Base-by-base conservation (phyloP, 2,113 vertebrate species). In the Dinomys branickii region DNA sequence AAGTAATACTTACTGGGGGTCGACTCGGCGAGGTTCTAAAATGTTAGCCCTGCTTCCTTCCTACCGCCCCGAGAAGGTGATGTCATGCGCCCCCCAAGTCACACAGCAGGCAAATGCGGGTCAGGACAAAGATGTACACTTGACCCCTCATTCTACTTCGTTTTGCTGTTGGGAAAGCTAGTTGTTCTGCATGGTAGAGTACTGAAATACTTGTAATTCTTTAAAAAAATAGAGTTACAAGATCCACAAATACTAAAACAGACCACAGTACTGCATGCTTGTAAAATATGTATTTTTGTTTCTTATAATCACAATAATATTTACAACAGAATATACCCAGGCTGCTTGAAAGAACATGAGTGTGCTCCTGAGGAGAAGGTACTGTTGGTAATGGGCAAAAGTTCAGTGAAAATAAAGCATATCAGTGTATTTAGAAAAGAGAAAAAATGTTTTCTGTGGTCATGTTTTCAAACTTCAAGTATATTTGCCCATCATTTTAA, bases 401-500 rank as follows among this genome's bases (percentile, higher is more conserved):
- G 95, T 98, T 98, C 98, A 98, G 90, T 87, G 97, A 98, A 97
- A 98, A 97, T 97, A 97, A 97, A 98, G 22, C 33, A 59, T 97
- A 97, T 98, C 88, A 10, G 33, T 30, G 12, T 92, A 20, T 97
- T 98, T 96, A 94, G 90, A 84, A 97, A 97, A 97, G 89, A 98
- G 96, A 95, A 93, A 98, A 97, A 98, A 95, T 92, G 26, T 90
- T 95, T 98, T 97, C 97, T 98, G 98, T 98, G 98, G 98, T 98
- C 96, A 97, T 98, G 98, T 98, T 99, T 98, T 98, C 97, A 97
- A 98, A 98, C 93, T 98, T 98, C 98, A 98, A 98, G 95, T 98
- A 97, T 98, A 98, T 98, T 98, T 99, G 97, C 98, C 97, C 98
- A 98, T 98, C 97, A 98, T 98, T 98, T 98, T 98, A 98, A 98